Base-by-base conservation (phyloP, 2,888 invertebrate species). In the Ferdinandea cuprea region DNA sequence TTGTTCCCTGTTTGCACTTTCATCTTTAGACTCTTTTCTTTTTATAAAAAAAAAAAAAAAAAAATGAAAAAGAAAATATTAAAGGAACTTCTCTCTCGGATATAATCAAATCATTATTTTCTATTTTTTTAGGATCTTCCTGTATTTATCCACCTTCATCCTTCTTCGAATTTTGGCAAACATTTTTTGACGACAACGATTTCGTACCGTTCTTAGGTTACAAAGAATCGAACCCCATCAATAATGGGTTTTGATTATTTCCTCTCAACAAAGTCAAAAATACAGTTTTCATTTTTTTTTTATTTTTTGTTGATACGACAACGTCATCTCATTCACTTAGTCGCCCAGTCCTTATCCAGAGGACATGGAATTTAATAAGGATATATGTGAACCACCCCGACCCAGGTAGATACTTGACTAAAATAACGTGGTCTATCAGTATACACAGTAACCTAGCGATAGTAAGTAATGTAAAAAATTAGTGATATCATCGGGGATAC, bases 361-460 rank as follows among this genome's bases (percentile, higher is more conserved):
- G 44, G 28, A n/a, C 35, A 44, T 35, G 54, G 52, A 66, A 66
- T 66, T 54, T 21, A 44, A 66, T 66, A 66, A 54, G 30, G 42
- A 32, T 15, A 54, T 32, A 42, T 7, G n/a, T 25, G 17, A 32
- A n/a, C n/a, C n/a, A n/a, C n/a, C 25, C 48, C 9, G 19, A 11
- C 21, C 13, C 7, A 50, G 37, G 48, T 28, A 50, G 21, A 30
- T 28, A 40, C 28, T 65, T 37, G n/a, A 28, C 50, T n/a, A 50
- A 15, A 65, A 42, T 9, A 37, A 56, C 35, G 25, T 25, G 17
- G 21, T 25, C 1, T 21, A 9, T 19, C 30, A 5, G n/a, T 6
- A n/a, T 0, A 19, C 13, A 35, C 35, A 8, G 40, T 25, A 65
- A 37, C 65, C 40, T 65, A 19, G 40, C 30, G 6, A 65, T 52